phyloP scores from a whole-genome alignment of 2,797 vertebrate species.

The Thaleichthys pacificus region DNA sequence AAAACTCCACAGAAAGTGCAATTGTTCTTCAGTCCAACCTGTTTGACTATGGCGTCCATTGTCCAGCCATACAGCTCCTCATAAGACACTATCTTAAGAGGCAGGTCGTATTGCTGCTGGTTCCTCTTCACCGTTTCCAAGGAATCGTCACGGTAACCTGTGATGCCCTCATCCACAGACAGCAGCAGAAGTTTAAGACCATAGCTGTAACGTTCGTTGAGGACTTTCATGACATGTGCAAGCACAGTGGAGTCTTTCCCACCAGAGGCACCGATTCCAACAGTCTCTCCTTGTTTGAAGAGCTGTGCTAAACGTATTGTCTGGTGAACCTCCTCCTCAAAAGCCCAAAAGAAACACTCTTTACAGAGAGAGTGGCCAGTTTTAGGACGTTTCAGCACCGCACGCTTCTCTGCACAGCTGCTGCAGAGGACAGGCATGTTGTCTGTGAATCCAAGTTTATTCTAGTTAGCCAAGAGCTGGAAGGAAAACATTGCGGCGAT shows the following conservation, averaged over 20 bases:
- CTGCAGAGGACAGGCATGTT: constrained; percentile 77
- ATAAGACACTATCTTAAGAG: constrained; percentile 84
- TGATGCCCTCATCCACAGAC: constrained; percentile 87
- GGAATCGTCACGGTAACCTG: constrained; percentile 85
- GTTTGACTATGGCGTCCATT: constrained; percentile 86
- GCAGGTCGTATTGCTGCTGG: constrained; percentile 81
- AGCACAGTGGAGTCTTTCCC: constrained; percentile 91
- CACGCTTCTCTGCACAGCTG: constrained; percentile 71
- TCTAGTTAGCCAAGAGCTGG: too few species aligned
- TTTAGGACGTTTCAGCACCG: constrained; percentile 81
- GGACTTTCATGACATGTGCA: constrained; percentile 82
- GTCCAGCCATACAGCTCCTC: constrained; percentile 88
- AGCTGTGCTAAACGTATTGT: constrained; percentile 76
- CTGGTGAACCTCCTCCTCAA: constrained; percentile 87
- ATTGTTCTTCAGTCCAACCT: constrained; percentile 83
- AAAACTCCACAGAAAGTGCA: constrained; percentile 92
- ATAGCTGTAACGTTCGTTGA: constrained; percentile 78
- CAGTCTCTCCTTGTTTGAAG: constrained; percentile 76
- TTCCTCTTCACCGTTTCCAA: constrained; percentile 83
- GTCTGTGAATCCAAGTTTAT: constrained; percentile 18
- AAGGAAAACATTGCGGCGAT: background rate
- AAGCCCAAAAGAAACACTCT: constrained; percentile 83
- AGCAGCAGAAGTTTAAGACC: constrained; percentile 80
- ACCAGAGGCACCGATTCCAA: constrained; percentile 84
- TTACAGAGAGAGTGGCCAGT: constrained; percentile 83